A percentile compares a stretch with the other conserved stretches of the same genome.
phyloP scores from a whole-genome alignment of 2,888 invertebrate genomes.

The Lochmaea crataegi region DNA sequence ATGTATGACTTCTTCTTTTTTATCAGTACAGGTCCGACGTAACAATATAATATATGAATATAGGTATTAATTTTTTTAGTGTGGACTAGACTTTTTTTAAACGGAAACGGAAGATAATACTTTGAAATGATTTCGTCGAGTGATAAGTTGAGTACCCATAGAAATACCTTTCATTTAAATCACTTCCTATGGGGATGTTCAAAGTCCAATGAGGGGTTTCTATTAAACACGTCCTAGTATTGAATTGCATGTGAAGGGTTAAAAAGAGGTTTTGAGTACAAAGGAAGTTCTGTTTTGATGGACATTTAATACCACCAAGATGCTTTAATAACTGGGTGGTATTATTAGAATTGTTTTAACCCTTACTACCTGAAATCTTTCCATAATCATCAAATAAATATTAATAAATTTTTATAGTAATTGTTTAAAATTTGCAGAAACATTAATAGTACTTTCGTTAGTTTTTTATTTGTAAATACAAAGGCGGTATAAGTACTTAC shows the following conservation, averaged over 20 bases:
- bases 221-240: neutral
- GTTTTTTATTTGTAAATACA: no score
- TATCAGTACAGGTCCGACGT: no score
- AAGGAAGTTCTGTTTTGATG: constrained; percentile 8
- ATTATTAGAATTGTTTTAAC: neutral
- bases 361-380: no score
- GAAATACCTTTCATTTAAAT: constrained; percentile 15
- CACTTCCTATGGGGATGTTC: constrained; percentile 22
- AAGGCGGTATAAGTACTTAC: no score
- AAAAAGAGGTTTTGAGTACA: neutral
- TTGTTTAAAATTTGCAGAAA: no score
- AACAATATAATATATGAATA: no score
- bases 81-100: constrained; percentile 4
- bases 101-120: constrained; percentile 37
- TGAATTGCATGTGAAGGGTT: constrained; percentile 4
- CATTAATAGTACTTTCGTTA: no score
- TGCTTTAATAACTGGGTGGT: neutral
- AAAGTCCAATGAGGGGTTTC: constrained; percentile 16
- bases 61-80: neutral
- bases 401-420: no score
- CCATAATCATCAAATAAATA: no score
- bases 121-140: constrained; percentile 47
- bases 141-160: constrained; percentile 46
- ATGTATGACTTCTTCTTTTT: no score
- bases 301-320: constrained; percentile 9